Base-by-base conservation (phyloP, 2,797 vertebrate species). In the Ptychobarbus kaznakovi region DNA sequence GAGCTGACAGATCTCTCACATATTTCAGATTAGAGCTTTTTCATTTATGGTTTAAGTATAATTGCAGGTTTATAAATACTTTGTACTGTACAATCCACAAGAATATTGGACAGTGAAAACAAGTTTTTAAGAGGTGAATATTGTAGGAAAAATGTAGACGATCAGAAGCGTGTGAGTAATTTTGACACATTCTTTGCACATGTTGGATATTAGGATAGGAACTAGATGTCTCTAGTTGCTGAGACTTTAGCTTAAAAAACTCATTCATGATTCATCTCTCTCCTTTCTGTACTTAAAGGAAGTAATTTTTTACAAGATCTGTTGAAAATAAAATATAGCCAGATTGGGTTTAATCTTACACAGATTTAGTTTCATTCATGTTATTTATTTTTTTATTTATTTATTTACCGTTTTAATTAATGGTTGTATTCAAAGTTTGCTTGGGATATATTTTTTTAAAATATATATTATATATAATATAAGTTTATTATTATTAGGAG, bases 31-130 rank as follows among this genome's bases (percentile, higher is more conserved):
- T 66, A 82, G 65, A 86, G 63, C 12, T 35, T 82, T 58, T 77
- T 86, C 69, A 90, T 84, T 84, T 76, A 85, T 66, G 61, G 68
- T 68, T 70, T 18, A 49, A 65, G 66, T 56, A 63, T 82, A 80
- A 83, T 42, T 40, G 51, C 58, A 72, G n/a, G 86, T 78, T 53
- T 49, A 73, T 85, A 81, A 42, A 75, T 82, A 35, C 18, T 68
- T 73, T 83, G 13, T 35, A 44, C 80, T 51, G 75, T 51, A 80
- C 32, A 68, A 76, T 78, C 58, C 86, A 70, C 58, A 78, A 77
- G 28, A 46, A 75, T 51, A 9, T 49, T 75, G 49, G 63, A 69
- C 16, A 22, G 16, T 38, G 42, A 75, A 65, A 51, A n/a, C 40
- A 2, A 13, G 22, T 58, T 25, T 65, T 25, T 49, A 38, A 22